A percentile compares a stretch with the other conserved stretches of the same genome.
Evolutionary conservation across 35 echinoderm and acorn worm species (phyloP).

Genomic region (Amphiura filiformis): DNA sequence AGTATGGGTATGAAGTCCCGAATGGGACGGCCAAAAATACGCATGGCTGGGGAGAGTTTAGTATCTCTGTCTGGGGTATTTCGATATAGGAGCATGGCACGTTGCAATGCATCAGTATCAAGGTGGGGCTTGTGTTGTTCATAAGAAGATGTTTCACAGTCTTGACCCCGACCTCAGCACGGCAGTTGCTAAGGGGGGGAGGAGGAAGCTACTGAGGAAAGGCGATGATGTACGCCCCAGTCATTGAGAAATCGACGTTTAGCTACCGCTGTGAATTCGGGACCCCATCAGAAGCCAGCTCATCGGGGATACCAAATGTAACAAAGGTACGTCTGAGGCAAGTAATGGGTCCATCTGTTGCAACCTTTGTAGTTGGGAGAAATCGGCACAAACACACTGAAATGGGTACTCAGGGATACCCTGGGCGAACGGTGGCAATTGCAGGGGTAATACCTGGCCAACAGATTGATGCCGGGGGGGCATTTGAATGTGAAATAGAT

Average conservation of each 20-base stretch:
- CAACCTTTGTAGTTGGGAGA: slow-evolving; percentile 43
- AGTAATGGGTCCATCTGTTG: slow-evolving; percentile 30
- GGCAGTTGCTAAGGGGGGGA: background rate
- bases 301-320: slow-evolving; percentile 47
- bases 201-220: slow-evolving; percentile 39
- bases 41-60: slow-evolving; percentile 32
- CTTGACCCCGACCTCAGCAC: slow-evolving; percentile 45
- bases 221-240: slow-evolving; percentile 42
- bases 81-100: slow-evolving; percentile 36
- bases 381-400: slow-evolving; percentile 37
- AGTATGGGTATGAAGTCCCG: slow-evolving; percentile 39
- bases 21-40: slow-evolving; percentile 38
- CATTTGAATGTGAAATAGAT: no score
- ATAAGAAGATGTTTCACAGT: slow-evolving; percentile 40
- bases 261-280: background rate
- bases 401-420: slow-evolving; percentile 15
- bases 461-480: no score
- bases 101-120: slow-evolving; percentile 39
- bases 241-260: background rate
- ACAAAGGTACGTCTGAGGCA: slow-evolving; percentile 33
- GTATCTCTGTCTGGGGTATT: slow-evolving; percentile 50
- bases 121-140: slow-evolving; percentile 12
- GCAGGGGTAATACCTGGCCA: slow-evolving; percentile 30
- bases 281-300: slow-evolving; percentile 41
- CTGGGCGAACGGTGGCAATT: background rate